Conservation (phyloP, 1,140 invertebrate species). For the Scylla paramamosain region DNA sequence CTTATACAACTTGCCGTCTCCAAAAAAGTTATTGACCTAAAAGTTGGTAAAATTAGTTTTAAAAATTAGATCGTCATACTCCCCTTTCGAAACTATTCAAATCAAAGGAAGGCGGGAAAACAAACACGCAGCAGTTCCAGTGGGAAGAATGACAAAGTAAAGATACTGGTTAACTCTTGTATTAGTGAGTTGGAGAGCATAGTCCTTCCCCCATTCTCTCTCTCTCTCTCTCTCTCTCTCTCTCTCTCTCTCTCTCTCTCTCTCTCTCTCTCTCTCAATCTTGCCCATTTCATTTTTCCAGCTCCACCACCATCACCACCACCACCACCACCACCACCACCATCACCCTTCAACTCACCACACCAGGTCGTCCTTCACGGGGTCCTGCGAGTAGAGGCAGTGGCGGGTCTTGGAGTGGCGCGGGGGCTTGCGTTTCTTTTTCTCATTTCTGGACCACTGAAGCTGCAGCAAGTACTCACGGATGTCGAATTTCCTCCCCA, state of each 20-base stretch:
- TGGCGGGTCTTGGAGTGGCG: constrained; percentile 30
- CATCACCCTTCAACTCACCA: constrained; percentile 29
- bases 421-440: constrained; percentile 36
- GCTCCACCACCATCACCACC: neutral
- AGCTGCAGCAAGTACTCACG: constrained; percentile 53
- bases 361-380: constrained; percentile 39
- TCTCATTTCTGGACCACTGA: neutral
- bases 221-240: neutral
- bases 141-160: no score
- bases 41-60: no score
- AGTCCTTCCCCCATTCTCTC: neutral
- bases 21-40: no score
- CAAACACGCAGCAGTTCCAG: no score
- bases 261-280: neutral
- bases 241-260: neutral
- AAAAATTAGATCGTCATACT: no score
- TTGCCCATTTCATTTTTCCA: neutral
- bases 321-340: neutral
- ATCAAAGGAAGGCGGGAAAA: no score
- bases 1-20: no score
- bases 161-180: no score
- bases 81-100: no score
- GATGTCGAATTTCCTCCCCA: constrained; percentile 40
- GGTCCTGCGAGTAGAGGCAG: constrained; percentile 48
- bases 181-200: neutral